phyloP scores from a whole-genome alignment of 2,797 vertebrate species.

The Eulemur mongoz region DNA sequence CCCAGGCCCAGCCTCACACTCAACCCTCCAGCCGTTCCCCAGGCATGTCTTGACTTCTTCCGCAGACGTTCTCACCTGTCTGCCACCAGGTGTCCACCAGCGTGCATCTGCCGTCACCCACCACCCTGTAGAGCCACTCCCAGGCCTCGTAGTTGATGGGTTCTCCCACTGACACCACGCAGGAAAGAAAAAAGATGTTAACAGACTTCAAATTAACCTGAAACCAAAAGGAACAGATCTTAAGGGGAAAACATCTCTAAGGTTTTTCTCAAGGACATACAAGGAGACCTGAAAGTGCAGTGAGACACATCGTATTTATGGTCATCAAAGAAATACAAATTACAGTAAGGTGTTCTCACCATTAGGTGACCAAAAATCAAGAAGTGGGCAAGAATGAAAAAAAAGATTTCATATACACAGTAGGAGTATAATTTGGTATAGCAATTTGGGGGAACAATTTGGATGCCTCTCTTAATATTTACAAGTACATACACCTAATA shows the following conservation, averaged over 20 bases:
- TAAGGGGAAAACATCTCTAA: neutral
- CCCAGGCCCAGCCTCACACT: neutral
- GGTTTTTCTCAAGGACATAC: neutral
- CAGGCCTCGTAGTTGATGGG: slow-evolving; percentile 97
- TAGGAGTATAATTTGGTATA: neutral
- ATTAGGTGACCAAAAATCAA: neutral
- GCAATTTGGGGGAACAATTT: neutral
- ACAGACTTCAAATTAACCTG: neutral
- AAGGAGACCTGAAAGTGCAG: neutral
- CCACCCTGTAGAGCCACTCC: slow-evolving; percentile 95
- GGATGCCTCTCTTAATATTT: neutral
- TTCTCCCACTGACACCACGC: slow-evolving; percentile 91
- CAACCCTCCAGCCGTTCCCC: neutral
- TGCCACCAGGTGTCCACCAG: slow-evolving; percentile 99
- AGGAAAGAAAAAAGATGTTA: slow-evolving; percentile 49
- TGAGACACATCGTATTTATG: neutral
- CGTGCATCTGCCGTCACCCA: slow-evolving; percentile 92
- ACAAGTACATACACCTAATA: neutral
- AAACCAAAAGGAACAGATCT: neutral
- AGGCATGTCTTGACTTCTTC: neutral
- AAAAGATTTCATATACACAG: neutral
- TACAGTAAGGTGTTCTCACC: neutral
- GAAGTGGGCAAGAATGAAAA: neutral
- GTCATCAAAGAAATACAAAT: neutral
- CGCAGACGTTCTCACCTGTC: slow-evolving; percentile 89